phyloP scores from a whole-genome alignment of 1,140 invertebrate genomes.

The Sinella curviseta region DNA sequence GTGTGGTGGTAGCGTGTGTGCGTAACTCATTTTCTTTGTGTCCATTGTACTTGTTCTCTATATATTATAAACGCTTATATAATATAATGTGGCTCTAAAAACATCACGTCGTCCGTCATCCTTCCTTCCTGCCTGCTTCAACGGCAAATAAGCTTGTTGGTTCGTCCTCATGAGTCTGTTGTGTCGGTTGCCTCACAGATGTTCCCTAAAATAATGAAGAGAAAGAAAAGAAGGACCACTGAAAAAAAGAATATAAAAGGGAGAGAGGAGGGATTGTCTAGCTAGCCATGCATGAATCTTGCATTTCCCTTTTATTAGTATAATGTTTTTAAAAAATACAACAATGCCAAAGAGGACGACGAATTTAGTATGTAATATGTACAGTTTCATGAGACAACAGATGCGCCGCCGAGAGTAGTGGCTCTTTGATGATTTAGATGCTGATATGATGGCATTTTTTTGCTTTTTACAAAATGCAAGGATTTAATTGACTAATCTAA shows the following conservation, averaged over 20 bases:
- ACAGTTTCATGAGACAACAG: not conserved
- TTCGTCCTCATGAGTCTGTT: not conserved
- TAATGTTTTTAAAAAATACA: not conserved
- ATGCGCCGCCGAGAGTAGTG: not conserved
- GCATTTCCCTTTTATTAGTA: constrained; percentile 17
- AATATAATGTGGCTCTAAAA: not conserved
- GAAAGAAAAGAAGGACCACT: not conserved
- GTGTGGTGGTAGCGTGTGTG: not conserved
- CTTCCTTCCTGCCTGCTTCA: not conserved
- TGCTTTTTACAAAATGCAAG: not conserved
- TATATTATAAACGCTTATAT: constrained; percentile 2
- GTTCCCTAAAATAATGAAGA: constrained; percentile 5
- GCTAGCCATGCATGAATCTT: constrained; percentile 10
- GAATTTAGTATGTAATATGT: too few relatives aligned
- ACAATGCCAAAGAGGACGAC: not conserved
- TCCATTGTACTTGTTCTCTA: not conserved
- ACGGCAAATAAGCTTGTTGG: constrained; percentile 3
- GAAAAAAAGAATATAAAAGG: not conserved
- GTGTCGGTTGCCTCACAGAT: constrained; percentile 20
- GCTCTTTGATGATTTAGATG: not conserved
- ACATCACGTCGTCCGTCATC: constrained; percentile 23
- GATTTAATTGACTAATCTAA: constrained; percentile 29
- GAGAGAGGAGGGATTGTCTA: not conserved
- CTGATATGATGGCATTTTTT: not conserved
- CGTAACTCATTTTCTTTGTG: constrained; percentile 1